phyloP scores from a whole-genome alignment of 1,140 invertebrate species.

The Lanistes nyassanus region DNA sequence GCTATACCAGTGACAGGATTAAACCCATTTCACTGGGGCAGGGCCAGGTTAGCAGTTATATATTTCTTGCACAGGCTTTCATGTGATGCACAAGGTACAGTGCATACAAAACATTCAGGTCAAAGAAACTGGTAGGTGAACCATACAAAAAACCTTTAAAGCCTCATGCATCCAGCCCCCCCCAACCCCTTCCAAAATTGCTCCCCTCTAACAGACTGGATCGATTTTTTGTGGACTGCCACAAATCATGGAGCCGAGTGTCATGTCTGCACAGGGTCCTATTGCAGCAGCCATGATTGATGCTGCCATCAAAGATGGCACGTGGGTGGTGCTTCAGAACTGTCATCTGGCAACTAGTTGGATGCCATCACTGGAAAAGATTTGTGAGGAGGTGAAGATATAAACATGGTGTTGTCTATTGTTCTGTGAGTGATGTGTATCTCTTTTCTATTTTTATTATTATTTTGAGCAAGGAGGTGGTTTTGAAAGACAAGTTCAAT shows the following conservation, averaged over 20 bases:
- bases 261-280: slow-evolving; percentile 62
- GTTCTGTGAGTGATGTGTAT: neutral
- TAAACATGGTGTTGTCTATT: neutral
- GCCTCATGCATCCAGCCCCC: too few species aligned
- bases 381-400: slow-evolving; percentile 62
- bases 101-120: too few species aligned
- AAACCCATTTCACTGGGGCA: slow-evolving; percentile 67
- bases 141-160: neutral
- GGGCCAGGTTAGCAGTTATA: slow-evolving; percentile 60
- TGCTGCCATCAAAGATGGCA: slow-evolving; percentile 63
- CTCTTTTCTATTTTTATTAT: neutral
- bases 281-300: slow-evolving; percentile 68
- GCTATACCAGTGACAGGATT: slow-evolving; percentile 57
- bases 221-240: neutral
- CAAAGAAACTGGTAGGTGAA: too few species aligned
- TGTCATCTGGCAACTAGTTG: slow-evolving; percentile 68
- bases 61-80: too few species aligned
- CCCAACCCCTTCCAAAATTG: too few species aligned
- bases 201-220: too few species aligned
- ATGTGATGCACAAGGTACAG: too few species aligned
- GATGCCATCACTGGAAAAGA: slow-evolving; percentile 68
- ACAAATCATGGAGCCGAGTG: too few species aligned
- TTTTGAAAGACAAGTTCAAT: too few species aligned
- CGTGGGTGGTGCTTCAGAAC: slow-evolving; percentile 68
- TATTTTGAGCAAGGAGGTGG: neutral